These are phyloP conservation scores for Callocephalon fimbriatum DNA, from an alignment of 2,113 vertebrate genomes.

Conservation along the genomic window DNA sequence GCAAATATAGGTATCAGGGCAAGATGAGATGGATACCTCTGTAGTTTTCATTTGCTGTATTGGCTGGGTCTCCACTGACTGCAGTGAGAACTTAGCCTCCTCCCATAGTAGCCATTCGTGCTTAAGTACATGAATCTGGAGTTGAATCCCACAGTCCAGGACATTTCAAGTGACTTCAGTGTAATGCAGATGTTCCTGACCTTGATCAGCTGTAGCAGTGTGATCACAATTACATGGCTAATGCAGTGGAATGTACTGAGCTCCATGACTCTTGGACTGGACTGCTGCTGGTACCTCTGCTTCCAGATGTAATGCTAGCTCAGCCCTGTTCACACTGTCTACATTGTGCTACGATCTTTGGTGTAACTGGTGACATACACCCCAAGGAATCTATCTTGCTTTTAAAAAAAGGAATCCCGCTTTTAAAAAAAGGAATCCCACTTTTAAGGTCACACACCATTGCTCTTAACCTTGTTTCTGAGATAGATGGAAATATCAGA, in stretches of 20 bases:
- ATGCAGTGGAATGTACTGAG: neutral
- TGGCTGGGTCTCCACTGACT: neutral
- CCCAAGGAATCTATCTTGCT: neutral
- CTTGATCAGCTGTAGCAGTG: neutral
- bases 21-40: neutral
- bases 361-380: neutral
- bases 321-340: no score
- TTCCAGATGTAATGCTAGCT: neutral
- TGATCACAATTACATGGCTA: neutral
- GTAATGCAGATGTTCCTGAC: neutral
- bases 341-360: neutral
- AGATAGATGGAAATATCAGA: neutral
- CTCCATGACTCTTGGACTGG: neutral
- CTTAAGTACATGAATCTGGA: neutral
- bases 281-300: neutral
- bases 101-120: neutral
- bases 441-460: neutral
- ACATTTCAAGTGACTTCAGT: neutral
- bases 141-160: neutral
- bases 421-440: neutral
- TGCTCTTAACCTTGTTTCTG: neutral
- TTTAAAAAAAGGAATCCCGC: neutral
- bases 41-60: neutral
- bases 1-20: neutral
- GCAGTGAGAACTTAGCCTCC: neutral